phyloP scores from a whole-genome alignment of 2,888 invertebrate genomes.

The Dasysyrphus albostriatus region DNA sequence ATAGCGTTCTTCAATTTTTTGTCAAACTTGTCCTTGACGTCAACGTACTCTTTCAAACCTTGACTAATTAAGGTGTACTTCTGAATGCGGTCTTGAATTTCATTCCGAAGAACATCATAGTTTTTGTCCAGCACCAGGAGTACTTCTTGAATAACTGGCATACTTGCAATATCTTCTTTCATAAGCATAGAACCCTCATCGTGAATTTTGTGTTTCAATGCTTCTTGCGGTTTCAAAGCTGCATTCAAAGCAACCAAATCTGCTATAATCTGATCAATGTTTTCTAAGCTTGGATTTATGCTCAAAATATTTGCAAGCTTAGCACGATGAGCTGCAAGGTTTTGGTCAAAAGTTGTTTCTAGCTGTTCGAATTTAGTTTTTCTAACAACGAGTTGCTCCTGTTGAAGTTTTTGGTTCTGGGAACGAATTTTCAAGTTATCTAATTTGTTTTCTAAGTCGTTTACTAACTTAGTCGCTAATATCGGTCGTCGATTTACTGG shows the following conservation, averaged over 20 bases:
- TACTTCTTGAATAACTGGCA: constrained; percentile 91
- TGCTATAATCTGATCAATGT: constrained; percentile 83
- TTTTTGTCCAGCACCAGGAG: constrained; percentile 91
- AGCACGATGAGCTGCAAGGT: constrained; percentile 85
- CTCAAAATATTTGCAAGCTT: constrained; percentile 80
- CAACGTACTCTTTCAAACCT: constrained; percentile 90
- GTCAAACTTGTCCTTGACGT: constrained; percentile 88
- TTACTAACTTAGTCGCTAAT: constrained; percentile 89
- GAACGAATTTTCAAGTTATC: constrained; percentile 88
- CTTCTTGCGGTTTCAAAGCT: constrained; percentile 86
- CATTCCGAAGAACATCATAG: constrained; percentile 91
- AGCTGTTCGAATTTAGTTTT: constrained; percentile 91
- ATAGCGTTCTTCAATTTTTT: constrained; percentile 89
- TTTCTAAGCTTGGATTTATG: constrained; percentile 80
- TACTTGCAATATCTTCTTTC: constrained; percentile 92
- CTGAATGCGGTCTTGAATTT: constrained; percentile 89
- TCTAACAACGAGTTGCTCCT: constrained; percentile 89
- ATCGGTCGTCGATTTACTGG: constrained; percentile 88
- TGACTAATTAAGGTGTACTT: constrained; percentile 90
- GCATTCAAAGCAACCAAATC: constrained; percentile 85
- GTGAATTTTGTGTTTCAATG: constrained; percentile 89
- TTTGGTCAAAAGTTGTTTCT: constrained; percentile 88
- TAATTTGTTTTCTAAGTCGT: constrained; percentile 89
- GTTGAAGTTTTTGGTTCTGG: constrained; percentile 87
- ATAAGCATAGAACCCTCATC: constrained; percentile 91